These are phyloP conservation scores for Timema podura DNA, from an alignment of 2,888 invertebrate species.

Conservation along the genomic window DNA sequence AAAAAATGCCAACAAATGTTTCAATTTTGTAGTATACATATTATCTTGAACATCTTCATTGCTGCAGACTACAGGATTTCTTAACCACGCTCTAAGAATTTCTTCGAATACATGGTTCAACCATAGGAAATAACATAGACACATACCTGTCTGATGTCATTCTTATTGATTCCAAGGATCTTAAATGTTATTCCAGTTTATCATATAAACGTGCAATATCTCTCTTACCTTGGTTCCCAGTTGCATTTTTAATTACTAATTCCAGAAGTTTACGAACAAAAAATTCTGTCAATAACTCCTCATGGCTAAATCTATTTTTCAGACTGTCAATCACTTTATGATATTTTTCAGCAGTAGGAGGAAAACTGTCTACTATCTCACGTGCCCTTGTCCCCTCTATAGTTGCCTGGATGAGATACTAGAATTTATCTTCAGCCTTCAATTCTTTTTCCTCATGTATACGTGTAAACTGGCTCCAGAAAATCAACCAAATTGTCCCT, in stretches of 20 bases:
- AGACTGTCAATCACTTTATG: constrained; percentile 32
- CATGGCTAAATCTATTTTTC: neutral
- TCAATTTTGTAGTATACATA: neutral
- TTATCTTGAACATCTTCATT: neutral
- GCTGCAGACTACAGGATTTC: too few relatives aligned
- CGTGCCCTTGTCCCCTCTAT: constrained; percentile 32
- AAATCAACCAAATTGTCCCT: constrained; percentile 30
- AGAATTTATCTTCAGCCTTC: constrained; percentile 34
- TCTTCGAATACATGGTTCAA: neutral
- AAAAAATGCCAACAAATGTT: neutral
- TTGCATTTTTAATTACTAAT: constrained; percentile 2
- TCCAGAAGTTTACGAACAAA: neutral
- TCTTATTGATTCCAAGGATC: neutral
- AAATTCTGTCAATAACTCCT: neutral
- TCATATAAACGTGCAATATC: neutral
- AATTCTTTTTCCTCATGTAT: constrained; percentile 33
- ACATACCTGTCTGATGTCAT: neutral
- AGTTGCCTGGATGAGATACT: constrained; percentile 33
- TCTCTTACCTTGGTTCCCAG: neutral
- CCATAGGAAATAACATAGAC: neutral
- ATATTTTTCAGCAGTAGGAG: constrained; percentile 36
- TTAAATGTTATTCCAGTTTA: neutral
- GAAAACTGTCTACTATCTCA: constrained; percentile 34
- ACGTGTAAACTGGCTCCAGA: constrained; percentile 36
- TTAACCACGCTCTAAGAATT: neutral